Base-by-base conservation (phyloP, 2,797 vertebrate genomes). In the Rhynchonycteris naso region DNA sequence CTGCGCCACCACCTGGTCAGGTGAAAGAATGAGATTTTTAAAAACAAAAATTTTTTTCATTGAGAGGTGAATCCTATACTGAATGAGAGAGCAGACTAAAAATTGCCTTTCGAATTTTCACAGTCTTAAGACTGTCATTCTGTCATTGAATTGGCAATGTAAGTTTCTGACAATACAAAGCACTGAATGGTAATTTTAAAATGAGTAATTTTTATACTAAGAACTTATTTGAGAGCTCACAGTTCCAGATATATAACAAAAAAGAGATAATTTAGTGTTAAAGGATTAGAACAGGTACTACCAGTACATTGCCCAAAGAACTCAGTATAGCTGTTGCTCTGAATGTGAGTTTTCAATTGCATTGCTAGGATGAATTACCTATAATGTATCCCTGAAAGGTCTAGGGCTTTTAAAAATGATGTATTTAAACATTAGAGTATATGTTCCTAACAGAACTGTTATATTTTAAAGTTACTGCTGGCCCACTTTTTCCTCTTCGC, bases 111-210 rank as follows among this genome's bases (percentile, higher is more conserved):
- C 18, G 21, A 65, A 21, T 82, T 82, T 35, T 91, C 30, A 19
- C 22, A 47, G 19, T 76, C 26, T 92, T 89, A 90, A 66, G 65
- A 59, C 15, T 65, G 11, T 85, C 30, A 90, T 83, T 78, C 76
- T 88, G 58, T 87, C 58, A 74, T 66, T 90, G 35, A 80, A 61
- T 68, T 88, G 65, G 63, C 19, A 79, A 65, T 69, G 4, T 75
- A 35, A 30, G 24, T 89, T 92, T 96, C 68, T 80, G 59, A 74
- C 33, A 61, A 7, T 75, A 69, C 47, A 85, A 7, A 80, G 33
- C 78, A 80, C 24, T 89, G 54, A 89, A 5, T 89, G 54, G 43
- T 94, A 10, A 81, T 93, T 93, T 88, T 78, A n/a, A 93, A 91
- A 38, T 59, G 58, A 9, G 8, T 66, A n/a, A 71, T 78, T 90